Evolutionary conservation across 2,113 vertebrate species (phyloP).

Genomic region (Callaeas wilsoni): DNA sequence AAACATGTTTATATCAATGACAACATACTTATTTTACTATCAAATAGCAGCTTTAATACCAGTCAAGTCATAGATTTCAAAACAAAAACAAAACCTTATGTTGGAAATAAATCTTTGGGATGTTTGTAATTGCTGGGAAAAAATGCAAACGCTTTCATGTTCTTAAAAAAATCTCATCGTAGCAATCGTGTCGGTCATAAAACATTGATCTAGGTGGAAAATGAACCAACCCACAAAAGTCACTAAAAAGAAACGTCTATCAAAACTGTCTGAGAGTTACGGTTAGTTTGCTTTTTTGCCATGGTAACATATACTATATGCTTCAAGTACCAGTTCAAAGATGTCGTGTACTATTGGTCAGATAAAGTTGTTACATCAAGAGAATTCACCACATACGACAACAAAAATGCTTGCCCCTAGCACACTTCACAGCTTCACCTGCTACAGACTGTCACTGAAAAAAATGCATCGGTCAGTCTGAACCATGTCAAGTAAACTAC

Average conservation of each 20-base stretch:
- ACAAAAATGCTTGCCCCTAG: slow-evolving; percentile 80
- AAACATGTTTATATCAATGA: slow-evolving; percentile 84
- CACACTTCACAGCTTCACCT: slow-evolving; percentile 83
- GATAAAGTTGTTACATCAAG: slow-evolving; percentile 75
- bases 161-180: slow-evolving; percentile 53
- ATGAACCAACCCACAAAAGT: slow-evolving; percentile 73
- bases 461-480: slow-evolving; percentile 77
- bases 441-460: slow-evolving; percentile 81
- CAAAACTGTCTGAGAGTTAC: slow-evolving; percentile 68
- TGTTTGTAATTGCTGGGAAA: slow-evolving; percentile 64
- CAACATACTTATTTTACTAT: slow-evolving; percentile 87
- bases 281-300: slow-evolving; percentile 67
- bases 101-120: slow-evolving; percentile 82
- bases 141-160: slow-evolving; percentile 53
- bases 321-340: slow-evolving; percentile 81
- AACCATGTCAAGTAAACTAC: slow-evolving; percentile 85
- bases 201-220: slow-evolving; percentile 74
- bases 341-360: slow-evolving; percentile 71
- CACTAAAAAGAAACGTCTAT: slow-evolving; percentile 74
- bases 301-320: slow-evolving; percentile 68
- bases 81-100: slow-evolving; percentile 63
- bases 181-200: slow-evolving; percentile 69
- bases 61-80: slow-evolving; percentile 83
- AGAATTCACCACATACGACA: slow-evolving; percentile 78
- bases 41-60: slow-evolving; percentile 98